Evolutionary conservation across 1,140 invertebrate species (phyloP), one percentile per base, ranked within the genome.

Genomic region (Brachionus rotundiformis): DNA sequence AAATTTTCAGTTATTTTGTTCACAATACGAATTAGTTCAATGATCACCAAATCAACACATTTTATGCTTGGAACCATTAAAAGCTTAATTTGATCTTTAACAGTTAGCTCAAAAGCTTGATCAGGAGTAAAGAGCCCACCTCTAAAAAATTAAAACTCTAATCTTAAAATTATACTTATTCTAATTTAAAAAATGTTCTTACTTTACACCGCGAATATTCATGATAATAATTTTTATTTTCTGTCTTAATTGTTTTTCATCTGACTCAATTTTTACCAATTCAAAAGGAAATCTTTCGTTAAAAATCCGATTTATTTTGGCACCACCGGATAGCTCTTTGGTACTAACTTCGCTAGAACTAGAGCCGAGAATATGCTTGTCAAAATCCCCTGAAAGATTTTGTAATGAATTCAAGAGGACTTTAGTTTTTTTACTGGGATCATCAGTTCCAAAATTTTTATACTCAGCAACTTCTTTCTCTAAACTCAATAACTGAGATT

Each of bases 271-370:
- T 86, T 98, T 98, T 77, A 99, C 97, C 85, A 99, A 95, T 91
- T 99, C 96, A 89, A 99, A 99, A n/a, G 96, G 97, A 88, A 99
- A 98, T 85, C 98, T 90, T 89, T 99, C 97, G 86, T 99, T 96
- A 89, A 99, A 99, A 83, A 99, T 91, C 84, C 97, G 91, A 89
- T 99, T 99, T 85, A 99, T 99, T 89, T 98, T 96, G 83, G 98
- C 98, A 90, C 98, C 98, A 84, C 98, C 97, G 23, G 95, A 97
- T 27, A 99, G 89, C 88, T 99, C 97, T 86, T 92, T 95, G 33
- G 96, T 98, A 87, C 96, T 98, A 84, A 99, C 95, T 73, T 86
- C 82, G 33, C 87, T 49, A 92, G 95, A 88, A 39, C 94, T 96
- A 25, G 68, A 73, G 82, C 98, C 98, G 89, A 99, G 96, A 85